These are phyloP conservation scores for Morus bassanus DNA, from an alignment of 2,797 vertebrate genomes.

Conservation along the genomic window DNA sequence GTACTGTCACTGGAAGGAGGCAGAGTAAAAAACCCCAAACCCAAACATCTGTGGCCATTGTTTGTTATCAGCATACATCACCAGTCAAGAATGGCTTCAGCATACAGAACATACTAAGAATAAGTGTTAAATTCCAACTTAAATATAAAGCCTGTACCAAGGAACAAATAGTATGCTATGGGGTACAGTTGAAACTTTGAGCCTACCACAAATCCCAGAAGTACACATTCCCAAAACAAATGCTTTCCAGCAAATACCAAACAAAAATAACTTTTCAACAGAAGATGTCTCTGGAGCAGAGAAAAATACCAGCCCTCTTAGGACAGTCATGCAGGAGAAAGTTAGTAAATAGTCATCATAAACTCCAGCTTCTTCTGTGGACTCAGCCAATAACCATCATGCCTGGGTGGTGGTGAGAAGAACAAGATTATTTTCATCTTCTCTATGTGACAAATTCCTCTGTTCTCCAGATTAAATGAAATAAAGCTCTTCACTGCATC, in stretches of 20 bases:
- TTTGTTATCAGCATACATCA: not conserved
- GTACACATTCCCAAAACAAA: constrained; percentile 45
- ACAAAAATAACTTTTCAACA: constrained; percentile 66
- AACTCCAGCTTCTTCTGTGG: constrained; percentile 34
- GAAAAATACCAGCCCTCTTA: constrained; percentile 21
- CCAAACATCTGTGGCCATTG: not conserved
- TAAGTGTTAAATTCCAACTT: constrained; percentile 25
- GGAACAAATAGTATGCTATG: constrained; percentile 9
- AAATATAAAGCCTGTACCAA: not conserved
- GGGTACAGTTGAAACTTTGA: constrained; percentile 40
- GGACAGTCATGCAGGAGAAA: constrained; percentile 45
- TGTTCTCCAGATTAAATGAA: constrained; percentile 59
- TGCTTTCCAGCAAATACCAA: constrained; percentile 63
- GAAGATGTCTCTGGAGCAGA: constrained; percentile 46
- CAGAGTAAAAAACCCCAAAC: not conserved
- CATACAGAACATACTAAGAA: constrained; percentile 3
- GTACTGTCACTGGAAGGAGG: not conserved
- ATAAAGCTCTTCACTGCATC: constrained; percentile 23
- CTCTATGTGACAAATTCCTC: constrained; percentile 60
- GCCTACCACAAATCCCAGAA: constrained; percentile 59
- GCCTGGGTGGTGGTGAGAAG: not conserved
- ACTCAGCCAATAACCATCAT: constrained; percentile 11
- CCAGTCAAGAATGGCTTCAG: constrained; percentile 13
- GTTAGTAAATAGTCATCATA: constrained; percentile 51
- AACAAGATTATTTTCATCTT: constrained; percentile 62